Conservation (phyloP, 2,888 invertebrate genomes). For the Dastarcus helophoroides region DNA sequence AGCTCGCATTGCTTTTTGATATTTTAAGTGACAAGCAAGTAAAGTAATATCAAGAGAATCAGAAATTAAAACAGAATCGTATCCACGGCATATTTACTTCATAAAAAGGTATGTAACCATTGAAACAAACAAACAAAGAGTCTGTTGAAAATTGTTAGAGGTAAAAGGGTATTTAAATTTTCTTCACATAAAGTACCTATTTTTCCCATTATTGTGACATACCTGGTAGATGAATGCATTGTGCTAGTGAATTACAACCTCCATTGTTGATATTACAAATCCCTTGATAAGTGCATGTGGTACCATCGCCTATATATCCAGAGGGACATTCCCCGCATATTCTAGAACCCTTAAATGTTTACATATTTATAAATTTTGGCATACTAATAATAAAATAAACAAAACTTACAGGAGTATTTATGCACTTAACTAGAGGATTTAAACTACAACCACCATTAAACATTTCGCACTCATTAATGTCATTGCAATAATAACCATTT, state of each 20-base stretch:
- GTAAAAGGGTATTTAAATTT: neutral
- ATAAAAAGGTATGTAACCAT: no score
- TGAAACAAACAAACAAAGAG: no score
- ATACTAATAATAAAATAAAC: neutral
- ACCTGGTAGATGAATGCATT: slow-evolving; percentile 56
- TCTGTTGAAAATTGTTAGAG: no score
- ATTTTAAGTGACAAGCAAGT: no score
- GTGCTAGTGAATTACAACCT: slow-evolving; percentile 74
- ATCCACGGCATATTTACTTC: no score
- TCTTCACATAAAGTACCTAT: neutral
- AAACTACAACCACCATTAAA: slow-evolving; percentile 85
- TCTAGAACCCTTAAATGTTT: slow-evolving; percentile 69
- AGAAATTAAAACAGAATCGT: no score
- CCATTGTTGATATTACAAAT: slow-evolving; percentile 66
- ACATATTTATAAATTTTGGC: neutral
- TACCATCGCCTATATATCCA: slow-evolving; percentile 79
- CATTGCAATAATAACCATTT: slow-evolving; percentile 74
- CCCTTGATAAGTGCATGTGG: slow-evolving; percentile 51
- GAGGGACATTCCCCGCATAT: slow-evolving; percentile 80
- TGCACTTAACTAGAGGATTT: slow-evolving; percentile 69
- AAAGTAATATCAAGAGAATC: no score
- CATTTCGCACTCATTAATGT: slow-evolving; percentile 77
- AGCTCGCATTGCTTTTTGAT: no score
- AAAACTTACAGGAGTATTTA: slow-evolving; percentile 60
- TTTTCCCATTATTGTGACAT: slow-evolving; percentile 7